Evolutionary conservation across 2,113 vertebrate genomes (phyloP), one percentile per base, ranked within the genome.

Genomic region (Oryzias javanicus): DNA sequence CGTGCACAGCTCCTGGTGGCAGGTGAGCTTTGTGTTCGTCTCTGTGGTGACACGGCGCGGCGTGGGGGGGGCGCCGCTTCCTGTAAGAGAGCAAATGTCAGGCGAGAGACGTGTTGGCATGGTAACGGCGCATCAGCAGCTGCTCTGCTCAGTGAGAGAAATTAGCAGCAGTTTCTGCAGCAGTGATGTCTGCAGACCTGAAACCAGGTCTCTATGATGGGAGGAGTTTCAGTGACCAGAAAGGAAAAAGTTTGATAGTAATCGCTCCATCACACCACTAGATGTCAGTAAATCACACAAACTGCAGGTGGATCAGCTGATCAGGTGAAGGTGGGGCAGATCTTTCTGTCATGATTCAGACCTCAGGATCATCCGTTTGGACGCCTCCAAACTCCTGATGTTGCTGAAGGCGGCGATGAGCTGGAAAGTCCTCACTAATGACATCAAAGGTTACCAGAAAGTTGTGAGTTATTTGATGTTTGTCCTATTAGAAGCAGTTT

Each of bases 1-100:
- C 70, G 92, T 94, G 35, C 93, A 94, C 75, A 95, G 93, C 85
- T 89, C 91, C 44, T 98, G 97, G 91, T 98, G 96, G 96, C 94
- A 98, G 96, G 96, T 98, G 70, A 64, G 82, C 74, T 76, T 25
- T 55, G 67, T 84, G 85, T 83, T 72, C 46, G 77, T 76, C 61
- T 70, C 67, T 77, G 67, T 67, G 78, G 80, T 80, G 63, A 71
- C 76, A 69, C 50, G 70, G 77, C 62, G 64, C 60, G 71, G 79
- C 72, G 78, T 74, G 68, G 63, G 72, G 53, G 73, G 73, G 52
- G 72, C 60, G 80, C 80, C 81, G 75, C 67, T 65, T 67, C 71
- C 22, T 53, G 53, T 67, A 72, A 85, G 62, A 49, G 18, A 4
- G 42, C 70, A 76, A 81, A 63, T 82, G 76, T 78, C 78, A 72